Evolutionary conservation across 2,113 vertebrate species (phyloP), one percentile per base, ranked within the genome.

Genomic region (Rhabdomys dilectus): DNA sequence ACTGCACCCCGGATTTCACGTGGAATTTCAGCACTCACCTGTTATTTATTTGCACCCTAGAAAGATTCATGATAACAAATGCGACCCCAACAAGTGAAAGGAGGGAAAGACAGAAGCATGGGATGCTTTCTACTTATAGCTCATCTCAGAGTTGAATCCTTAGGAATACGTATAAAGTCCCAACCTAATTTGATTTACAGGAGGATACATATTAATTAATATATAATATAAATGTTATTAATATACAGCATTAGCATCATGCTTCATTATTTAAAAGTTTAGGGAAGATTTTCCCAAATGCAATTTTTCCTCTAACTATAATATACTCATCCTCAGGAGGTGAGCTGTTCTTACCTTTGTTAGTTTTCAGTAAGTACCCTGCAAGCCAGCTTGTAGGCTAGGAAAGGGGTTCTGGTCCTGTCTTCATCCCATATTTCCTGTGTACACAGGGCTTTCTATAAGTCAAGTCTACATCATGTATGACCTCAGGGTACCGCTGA

Each of bases 31-130:
- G 19, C 11, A 19, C 9, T 80, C 60, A 56, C 31, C 12, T 64
- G 66, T 93, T 73, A 58, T 66, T 88, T 94, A 75, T 91, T 94
- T 95, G 42, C 64, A 78, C 26, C 34, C 53, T 31, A 48, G 85
- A 86, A 82, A 58, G 77, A 75, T 77, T 89, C 36, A n/a, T 53
- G 58, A 89, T 53, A 73, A 76, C 62, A 64, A 56, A 91, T 29
- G 48, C n/a, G 10, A 7, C 26, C 24, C 48, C 60, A 85, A 53
- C 19, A 75, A 80, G 2, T 26, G 36, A 93, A 68, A n/a, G n/a
- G 62, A 77, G 58, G 42, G 21, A 92, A 66, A 60, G 3, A 51
- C 45, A 26, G 16, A 84, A 88, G 82, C 3, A 34, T 11, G 51
- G 39, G 81, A n/a, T 24, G n/a, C 12, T 76, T 91, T 93, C 77